These are phyloP conservation scores for Strigops habroptila DNA, from an alignment of 2,113 vertebrate species.

Conservation along the genomic window DNA sequence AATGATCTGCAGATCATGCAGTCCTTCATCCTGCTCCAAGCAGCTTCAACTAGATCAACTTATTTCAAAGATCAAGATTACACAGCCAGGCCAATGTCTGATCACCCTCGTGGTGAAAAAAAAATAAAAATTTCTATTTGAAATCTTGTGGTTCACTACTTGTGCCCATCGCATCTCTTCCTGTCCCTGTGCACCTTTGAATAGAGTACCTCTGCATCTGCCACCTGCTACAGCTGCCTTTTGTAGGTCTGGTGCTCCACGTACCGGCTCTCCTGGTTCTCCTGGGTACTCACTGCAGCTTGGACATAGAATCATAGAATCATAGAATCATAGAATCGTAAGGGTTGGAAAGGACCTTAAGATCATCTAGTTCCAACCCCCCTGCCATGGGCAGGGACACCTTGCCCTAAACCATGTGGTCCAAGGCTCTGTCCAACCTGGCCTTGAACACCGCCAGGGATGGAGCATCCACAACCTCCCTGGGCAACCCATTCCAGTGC, in stretches of 20 bases:
- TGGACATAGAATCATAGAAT: not conserved
- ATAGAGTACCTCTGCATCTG: not conserved
- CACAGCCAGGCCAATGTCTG: not conserved
- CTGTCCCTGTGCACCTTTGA: not conserved
- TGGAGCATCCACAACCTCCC: no score
- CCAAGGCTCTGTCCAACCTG: no score
- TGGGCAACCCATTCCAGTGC: no score
- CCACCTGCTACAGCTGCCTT: not conserved
- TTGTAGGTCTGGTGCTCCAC: not conserved
- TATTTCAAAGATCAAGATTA: not conserved
- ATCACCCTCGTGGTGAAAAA: not conserved
- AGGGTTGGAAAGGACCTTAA: no score
- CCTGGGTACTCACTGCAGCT: not conserved
- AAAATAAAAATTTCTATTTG: not conserved
- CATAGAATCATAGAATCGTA: no score
- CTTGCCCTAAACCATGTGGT: no score
- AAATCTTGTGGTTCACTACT: not conserved
- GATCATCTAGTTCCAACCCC: no score
- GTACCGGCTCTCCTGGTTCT: not conserved
- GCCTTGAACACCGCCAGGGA: no score
- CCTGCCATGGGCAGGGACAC: no score
- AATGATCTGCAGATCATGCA: not conserved
- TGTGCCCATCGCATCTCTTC: not conserved
- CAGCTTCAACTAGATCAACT: not conserved
- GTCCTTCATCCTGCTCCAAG: not conserved